These are phyloP conservation scores for Tromatobia lineatoria DNA, from an alignment of 2,888 invertebrate genomes.

Conservation along the genomic window DNA sequence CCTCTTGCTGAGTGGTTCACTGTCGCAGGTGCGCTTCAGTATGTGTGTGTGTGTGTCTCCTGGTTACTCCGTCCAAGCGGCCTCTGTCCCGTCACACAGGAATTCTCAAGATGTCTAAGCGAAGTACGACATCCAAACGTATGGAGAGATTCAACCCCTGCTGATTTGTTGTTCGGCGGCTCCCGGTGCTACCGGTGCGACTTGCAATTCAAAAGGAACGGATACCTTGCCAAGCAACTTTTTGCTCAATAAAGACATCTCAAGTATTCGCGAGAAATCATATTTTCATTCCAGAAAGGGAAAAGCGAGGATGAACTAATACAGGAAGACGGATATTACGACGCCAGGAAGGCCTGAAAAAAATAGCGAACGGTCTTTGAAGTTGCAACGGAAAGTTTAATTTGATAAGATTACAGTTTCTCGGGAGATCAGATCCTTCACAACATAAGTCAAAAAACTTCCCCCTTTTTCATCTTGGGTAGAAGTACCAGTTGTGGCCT, in stretches of 20 bases:
- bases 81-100: constrained; percentile 30
- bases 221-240: constrained; percentile 67
- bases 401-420: neutral
- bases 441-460: no score
- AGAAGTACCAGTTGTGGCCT: no score
- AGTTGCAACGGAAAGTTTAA: neutral
- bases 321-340: constrained; percentile 44
- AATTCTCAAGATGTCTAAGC: constrained; percentile 53
- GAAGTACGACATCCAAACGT: constrained; percentile 41
- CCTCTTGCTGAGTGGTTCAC: constrained; percentile 54
- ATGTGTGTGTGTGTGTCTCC: neutral
- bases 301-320: constrained; percentile 52
- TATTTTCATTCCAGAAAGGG: constrained; percentile 4
- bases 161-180: constrained; percentile 9
- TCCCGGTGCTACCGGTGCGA: neutral
- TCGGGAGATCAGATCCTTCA: no score
- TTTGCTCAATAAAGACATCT: constrained; percentile 70
- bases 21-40: constrained; percentile 25
- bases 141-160: constrained; percentile 47
- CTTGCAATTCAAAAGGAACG: constrained; percentile 66
- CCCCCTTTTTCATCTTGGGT: no score
- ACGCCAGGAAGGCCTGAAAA: neutral
- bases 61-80: constrained; percentile 14
- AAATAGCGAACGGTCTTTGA: neutral
- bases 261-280: constrained; percentile 66